phyloP scores from a whole-genome alignment of 2,113 vertebrate genomes.

The Danio rerio region GRCz12tu NC_133179.1:22828501-22829000 shows the following conservation, averaged over 20 bases:
- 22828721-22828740: too few species aligned
- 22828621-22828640: too few species aligned
- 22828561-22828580: background rate
- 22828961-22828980: background rate
- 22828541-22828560: background rate
- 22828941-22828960: background rate
- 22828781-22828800: background rate
- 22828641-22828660: background rate
- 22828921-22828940: constrained; percentile 47
- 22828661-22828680: background rate
- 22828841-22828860: background rate
- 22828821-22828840: background rate
- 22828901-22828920: constrained; percentile 61
- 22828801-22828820: background rate
- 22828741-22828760: background rate
- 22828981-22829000: background rate
- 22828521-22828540: background rate
- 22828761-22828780: background rate
- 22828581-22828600: background rate
- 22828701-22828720: background rate
- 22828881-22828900: constrained; percentile 15
- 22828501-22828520: constrained; percentile 4
- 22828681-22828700: background rate
- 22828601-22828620: background rate
- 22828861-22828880: background rate